Percentiles rank a stretch among this genome's conserved stretches.
These are phyloP conservation scores for Steinernema feltiae DNA, from an alignment of 1,140 invertebrate genomes.

Conservation along the genomic window DNA sequence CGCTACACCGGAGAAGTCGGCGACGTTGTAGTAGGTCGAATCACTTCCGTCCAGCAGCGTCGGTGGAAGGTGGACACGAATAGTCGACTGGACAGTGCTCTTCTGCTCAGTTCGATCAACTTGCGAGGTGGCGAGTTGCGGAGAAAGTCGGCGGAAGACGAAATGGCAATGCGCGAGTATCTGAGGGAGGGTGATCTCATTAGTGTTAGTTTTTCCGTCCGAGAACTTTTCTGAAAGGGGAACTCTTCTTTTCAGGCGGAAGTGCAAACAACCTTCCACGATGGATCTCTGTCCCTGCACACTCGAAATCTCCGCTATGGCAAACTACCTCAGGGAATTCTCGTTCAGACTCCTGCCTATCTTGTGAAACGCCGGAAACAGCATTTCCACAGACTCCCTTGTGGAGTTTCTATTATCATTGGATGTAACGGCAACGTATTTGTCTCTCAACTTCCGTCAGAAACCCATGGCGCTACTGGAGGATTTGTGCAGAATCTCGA, in stretches of 20 bases:
- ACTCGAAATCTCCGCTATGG: conserved; percentile 95
- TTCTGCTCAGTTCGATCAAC: conserved; percentile 87
- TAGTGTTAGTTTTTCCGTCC: conserved; percentile 64
- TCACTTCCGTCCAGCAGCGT: conserved; percentile 78
- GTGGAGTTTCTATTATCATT: conserved; percentile 81
- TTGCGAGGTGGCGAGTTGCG: conserved; percentile 91
- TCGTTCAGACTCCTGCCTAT: conserved; percentile 79
- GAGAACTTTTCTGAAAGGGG: too few relatives aligned
- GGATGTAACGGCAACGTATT: conserved; percentile 90
- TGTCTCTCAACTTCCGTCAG: conserved; percentile 66
- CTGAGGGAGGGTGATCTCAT: conserved; percentile 91
- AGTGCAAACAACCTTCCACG: conserved; percentile 82
- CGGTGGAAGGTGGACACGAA: conserved; percentile 93
- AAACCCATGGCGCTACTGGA: background rate
- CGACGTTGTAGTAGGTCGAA: conserved; percentile 88
- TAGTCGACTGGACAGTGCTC: conserved; percentile 77
- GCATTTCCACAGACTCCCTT: conserved; percentile 86
- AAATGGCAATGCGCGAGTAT: conserved; percentile 90
- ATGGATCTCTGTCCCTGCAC: conserved; percentile 85
- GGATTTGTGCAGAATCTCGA: conserved; percentile 68
- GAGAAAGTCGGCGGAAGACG: conserved; percentile 86
- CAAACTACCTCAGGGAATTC: conserved; percentile 78
- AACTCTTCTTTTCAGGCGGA: conserved; percentile 65
- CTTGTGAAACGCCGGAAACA: conserved; percentile 86
- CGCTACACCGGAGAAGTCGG: conserved; percentile 77